Percentiles rank a stretch among this genome's conserved stretches.
phyloP scores from a whole-genome alignment of 2,888 invertebrate species.

The Hetaerina titia region DNA sequence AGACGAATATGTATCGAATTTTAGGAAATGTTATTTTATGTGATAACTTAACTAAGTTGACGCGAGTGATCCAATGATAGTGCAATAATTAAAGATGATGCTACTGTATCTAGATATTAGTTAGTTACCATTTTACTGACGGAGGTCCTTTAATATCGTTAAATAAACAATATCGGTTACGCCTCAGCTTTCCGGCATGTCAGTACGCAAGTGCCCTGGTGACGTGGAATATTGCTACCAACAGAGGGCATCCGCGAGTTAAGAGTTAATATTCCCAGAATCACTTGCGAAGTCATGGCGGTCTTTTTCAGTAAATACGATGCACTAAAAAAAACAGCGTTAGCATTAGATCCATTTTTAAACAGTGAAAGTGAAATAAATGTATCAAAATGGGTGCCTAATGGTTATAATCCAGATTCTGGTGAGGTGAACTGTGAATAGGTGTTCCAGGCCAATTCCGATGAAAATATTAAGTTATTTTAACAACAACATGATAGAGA shows the following conservation, averaged over 20 bases:
- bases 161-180: constrained; percentile 53
- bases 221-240: constrained; percentile 63
- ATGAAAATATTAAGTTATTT: too few species aligned
- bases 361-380: too few species aligned
- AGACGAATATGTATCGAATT: not conserved
- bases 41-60: not conserved
- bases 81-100: not conserved
- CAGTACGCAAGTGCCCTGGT: constrained; percentile 63
- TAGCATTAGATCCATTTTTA: not conserved
- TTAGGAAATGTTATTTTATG: not conserved
- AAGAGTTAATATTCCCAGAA: constrained; percentile 13
- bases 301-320: not conserved
- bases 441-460: too few species aligned
- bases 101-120: not conserved
- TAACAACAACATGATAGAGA: too few species aligned
- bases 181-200: constrained; percentile 66
- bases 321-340: not conserved
- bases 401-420: too few species aligned
- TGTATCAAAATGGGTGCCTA: too few species aligned
- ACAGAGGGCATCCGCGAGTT: constrained; percentile 21
- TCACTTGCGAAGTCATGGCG: constrained; percentile 15
- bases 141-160: not conserved
- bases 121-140: constrained; percentile 39
- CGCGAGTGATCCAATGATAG: not conserved
- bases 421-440: too few species aligned